phyloP scores from a whole-genome alignment of 2,888 invertebrate genomes.

The Oscheius sp. region DNA sequence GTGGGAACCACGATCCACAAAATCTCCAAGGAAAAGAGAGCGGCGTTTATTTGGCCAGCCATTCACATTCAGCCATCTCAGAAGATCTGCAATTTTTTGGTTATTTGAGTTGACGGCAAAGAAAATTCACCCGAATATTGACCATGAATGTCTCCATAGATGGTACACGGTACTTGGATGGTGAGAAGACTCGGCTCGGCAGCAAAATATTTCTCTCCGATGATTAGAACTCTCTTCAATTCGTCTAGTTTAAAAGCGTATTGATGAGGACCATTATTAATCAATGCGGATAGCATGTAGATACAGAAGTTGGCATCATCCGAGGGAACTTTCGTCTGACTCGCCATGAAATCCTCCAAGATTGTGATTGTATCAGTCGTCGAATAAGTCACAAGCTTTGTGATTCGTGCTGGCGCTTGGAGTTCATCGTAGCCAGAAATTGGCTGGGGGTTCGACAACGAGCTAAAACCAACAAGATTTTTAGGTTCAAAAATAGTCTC shows the following conservation, averaged over 20 bases:
- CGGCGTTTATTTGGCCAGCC: conserved; percentile 48
- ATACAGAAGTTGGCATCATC: conserved; percentile 12
- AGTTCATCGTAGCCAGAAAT: conserved; percentile 14
- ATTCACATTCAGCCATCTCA: conserved; percentile 51
- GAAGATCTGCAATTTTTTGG: too few relatives aligned
- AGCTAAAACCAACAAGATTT: not conserved
- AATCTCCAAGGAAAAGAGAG: conserved; percentile 43
- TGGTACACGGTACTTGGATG: conserved; percentile 6
- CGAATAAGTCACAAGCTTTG: not conserved
- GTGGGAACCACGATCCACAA: conserved; percentile 51
- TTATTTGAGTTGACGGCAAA: too few relatives aligned
- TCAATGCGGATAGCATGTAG: conserved; percentile 2
- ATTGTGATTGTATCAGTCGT: conserved; percentile 6
- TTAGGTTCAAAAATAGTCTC: not conserved
- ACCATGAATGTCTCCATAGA: conserved; percentile 50
- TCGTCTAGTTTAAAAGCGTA: not conserved
- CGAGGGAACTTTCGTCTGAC: not conserved
- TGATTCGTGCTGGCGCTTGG: not conserved
- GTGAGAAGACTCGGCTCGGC: conserved; percentile 1
- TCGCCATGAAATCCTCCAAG: not conserved
- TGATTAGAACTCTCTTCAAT: conserved; percentile 1
- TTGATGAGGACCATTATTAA: conserved; percentile 8
- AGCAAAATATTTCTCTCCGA: not conserved
- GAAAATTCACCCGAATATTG: too few relatives aligned
- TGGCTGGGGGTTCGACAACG: not conserved